A percentile compares a stretch with the other conserved stretches of the same genome.
These are phyloP conservation scores for Papilio aristodemus DNA, from an alignment of 1,140 invertebrate genomes.

Conservation along the genomic window DNA sequence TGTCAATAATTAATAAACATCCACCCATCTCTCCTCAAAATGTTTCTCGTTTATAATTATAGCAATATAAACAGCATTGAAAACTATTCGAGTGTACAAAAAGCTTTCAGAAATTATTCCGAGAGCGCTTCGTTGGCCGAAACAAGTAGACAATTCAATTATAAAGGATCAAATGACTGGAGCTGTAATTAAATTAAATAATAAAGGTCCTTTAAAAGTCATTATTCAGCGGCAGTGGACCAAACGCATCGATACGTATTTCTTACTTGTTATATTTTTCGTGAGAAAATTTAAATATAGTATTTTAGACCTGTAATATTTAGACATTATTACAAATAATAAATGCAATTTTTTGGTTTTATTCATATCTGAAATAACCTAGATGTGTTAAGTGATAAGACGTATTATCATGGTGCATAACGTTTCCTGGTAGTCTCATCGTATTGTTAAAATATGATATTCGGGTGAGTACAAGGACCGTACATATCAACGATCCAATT, in stretches of 20 bases:
- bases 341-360: no score
- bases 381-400: no score
- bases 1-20: no score
- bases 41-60: no score
- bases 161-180: constrained; percentile 7
- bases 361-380: no score
- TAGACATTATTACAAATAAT: no score
- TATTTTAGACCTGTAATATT: no score
- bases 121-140: not conserved
- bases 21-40: no score
- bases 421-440: not conserved
- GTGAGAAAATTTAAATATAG: no score
- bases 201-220: not conserved
- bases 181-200: constrained; percentile 11
- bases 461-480: not conserved
- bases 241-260: not conserved
- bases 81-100: not conserved
- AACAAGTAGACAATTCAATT: constrained; percentile 16
- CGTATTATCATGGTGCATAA: not conserved
- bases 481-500: not conserved
- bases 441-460: not conserved
- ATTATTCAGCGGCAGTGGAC: not conserved
- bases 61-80: no score
- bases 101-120: constrained; percentile 13
- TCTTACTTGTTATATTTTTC: not conserved